Percentiles rank a stretch among this genome's conserved stretches.
These are phyloP conservation scores for Phoxinus dragarum DNA, from an alignment of 2,797 vertebrate genomes.

Conservation along the genomic window DNA sequence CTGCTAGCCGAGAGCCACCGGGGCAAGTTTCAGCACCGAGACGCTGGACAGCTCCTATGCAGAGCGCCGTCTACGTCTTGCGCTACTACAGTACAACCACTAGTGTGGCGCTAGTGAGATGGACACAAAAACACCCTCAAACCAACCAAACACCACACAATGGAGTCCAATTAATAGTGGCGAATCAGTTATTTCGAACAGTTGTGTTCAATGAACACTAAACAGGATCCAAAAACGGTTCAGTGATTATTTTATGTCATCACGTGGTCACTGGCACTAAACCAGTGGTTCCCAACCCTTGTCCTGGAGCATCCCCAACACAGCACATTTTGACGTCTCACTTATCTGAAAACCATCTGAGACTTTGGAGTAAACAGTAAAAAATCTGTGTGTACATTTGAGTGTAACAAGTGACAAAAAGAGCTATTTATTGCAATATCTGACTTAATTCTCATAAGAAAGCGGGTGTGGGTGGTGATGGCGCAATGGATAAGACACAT, in stretches of 20 bases:
- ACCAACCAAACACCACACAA: slow-evolving; percentile 1
- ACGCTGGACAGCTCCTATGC: slow-evolving; percentile 59
- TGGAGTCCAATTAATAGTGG: neutral
- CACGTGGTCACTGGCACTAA: neutral
- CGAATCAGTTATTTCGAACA: slow-evolving; percentile 4
- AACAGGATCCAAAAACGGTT: neutral
- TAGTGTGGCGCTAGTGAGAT: slow-evolving; percentile 31
- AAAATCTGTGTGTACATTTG: too few species aligned
- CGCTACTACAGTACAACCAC: slow-evolving; percentile 36
- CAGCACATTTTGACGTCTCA: neutral
- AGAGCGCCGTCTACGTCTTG: slow-evolving; percentile 12
- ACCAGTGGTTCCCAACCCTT: neutral
- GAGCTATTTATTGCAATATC: too few species aligned
- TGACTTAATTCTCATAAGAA: too few species aligned
- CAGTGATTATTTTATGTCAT: neutral
- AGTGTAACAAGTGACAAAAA: too few species aligned
- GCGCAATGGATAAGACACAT: too few species aligned
- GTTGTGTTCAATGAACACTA: neutral
- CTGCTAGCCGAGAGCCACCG: slow-evolving; percentile 52
- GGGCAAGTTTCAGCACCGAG: slow-evolving; percentile 54
- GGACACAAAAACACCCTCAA: slow-evolving; percentile 23
- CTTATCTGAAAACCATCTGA: neutral
- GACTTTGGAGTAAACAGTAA: neutral
- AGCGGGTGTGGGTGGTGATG: too few species aligned
- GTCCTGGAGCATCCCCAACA: too few species aligned